Evolutionary conservation across 2,113 vertebrate species (phyloP), one percentile per base, ranked within the genome.

Genomic region (Vulpes ferrilata): DNA sequence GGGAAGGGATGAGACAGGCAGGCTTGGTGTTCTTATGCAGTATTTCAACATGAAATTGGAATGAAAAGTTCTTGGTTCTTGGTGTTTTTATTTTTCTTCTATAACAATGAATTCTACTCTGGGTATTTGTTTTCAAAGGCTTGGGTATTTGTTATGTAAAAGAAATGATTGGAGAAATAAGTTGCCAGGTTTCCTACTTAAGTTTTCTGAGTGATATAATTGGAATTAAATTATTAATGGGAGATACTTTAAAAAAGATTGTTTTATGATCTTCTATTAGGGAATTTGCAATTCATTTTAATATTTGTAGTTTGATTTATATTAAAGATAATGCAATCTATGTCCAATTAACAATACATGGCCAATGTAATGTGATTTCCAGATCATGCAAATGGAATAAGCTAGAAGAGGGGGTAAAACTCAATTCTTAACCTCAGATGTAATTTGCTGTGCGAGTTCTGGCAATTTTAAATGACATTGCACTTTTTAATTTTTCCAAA

Each of bases 191-290:
- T 98, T 98, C 97, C 98, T 98, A 89, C 98, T 98, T 99, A 98
- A 99, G 98, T 99, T 99, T 99, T 98, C 98, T 88, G 73, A 98
- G 98, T 99, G 98, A 99, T 99, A 99, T 99, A 99, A 99, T 99
- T 99, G 98, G 99, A 99, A 99, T 99, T 99, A 99, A 99, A 99
- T 99, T 99, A 99, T 99, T 99, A 99, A 99, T 99, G 99, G 99
- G 98, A 98, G 98, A 99, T 99, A 99, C 98, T 99, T 99, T 99
- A 98, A 99, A 98, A 99, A 99, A 99, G 99, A 99, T 99, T 99
- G 99, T 99, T 99, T 99, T 99, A 99, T 99, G 99, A 99, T 99
- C 99, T 99, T 99, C 99, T 99, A 99, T 99, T 99, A 99, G 98
- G 98, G 99, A 99, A 99, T 99, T 99, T 99, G 99, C 99, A 99